Evolutionary conservation across 2,797 vertebrate species (phyloP).

Genomic region (Bryconaethiops microstoma): DNA sequence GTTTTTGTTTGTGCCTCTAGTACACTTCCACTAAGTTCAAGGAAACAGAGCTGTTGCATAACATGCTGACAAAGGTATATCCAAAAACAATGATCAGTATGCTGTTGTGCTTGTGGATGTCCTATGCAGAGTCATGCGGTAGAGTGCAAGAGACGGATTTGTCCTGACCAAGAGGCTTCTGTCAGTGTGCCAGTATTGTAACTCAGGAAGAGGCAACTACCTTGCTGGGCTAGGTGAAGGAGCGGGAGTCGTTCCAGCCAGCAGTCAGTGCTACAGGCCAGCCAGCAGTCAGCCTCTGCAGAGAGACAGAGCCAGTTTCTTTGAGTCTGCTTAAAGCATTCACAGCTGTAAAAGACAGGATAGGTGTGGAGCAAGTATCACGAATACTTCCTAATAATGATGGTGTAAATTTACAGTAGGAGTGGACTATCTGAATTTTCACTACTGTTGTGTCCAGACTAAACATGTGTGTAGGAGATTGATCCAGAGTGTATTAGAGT

Average conservation of each 20-base stretch:
- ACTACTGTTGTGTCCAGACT: background rate
- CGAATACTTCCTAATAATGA: background rate
- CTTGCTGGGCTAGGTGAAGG: constrained; percentile 54
- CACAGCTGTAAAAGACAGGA: background rate
- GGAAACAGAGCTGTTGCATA: background rate
- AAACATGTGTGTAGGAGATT: background rate
- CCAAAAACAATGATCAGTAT: constrained; percentile 6
- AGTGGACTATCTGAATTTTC: background rate
- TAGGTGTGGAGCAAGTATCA: background rate
- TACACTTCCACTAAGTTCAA: background rate
- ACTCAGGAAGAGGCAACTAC: constrained; percentile 57
- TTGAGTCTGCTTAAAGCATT: background rate
- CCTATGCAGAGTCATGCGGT: constrained; percentile 23
- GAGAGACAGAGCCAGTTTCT: constrained; percentile 62
- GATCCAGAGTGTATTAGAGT: background rate
- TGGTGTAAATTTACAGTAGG: background rate
- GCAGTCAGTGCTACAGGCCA: constrained; percentile 65
- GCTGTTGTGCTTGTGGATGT: constrained; percentile 11
- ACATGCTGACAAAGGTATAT: constrained; percentile 7
- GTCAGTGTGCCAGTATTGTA: constrained; percentile 82
- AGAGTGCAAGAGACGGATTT: constrained; percentile 61
- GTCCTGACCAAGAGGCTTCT: constrained; percentile 68
- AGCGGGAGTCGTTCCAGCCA: constrained; percentile 71
- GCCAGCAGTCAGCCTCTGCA: constrained; percentile 66
- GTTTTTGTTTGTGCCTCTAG: background rate